Evolutionary conservation across 2,888 invertebrate genomes (phyloP).

Genomic region (Chloroclysta siterata): DNA sequence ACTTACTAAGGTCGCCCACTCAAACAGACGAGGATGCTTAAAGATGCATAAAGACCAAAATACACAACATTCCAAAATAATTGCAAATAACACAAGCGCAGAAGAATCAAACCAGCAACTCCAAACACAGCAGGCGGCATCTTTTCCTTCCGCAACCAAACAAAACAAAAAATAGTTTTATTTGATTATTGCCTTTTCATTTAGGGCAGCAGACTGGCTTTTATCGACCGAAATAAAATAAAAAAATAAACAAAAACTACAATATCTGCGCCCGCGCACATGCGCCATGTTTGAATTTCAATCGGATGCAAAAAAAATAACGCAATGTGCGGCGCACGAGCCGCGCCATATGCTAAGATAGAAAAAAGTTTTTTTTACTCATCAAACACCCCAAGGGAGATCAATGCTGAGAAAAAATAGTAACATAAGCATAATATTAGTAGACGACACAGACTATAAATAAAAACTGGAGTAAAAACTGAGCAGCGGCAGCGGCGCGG

Average conservation of each 20-base stretch:
- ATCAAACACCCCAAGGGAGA: conserved; percentile 74
- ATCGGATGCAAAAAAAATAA: conserved; percentile 83
- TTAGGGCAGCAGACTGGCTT: conserved; percentile 53
- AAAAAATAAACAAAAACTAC: conserved; percentile 64
- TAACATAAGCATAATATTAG: conserved; percentile 84
- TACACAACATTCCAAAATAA: not conserved
- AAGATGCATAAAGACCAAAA: not conserved
- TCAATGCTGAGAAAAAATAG: conserved; percentile 74
- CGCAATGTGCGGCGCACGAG: conserved; percentile 83
- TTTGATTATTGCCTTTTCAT: conserved; percentile 59
- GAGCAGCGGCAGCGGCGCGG: conserved; percentile 41
- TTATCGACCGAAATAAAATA: conserved; percentile 55
- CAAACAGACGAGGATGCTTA: too few relatives aligned
- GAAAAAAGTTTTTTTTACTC: conserved; percentile 73
- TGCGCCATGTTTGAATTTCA: conserved; percentile 77
- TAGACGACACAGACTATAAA: conserved; percentile 61
- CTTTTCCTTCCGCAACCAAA: conserved; percentile 23
- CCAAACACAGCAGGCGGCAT: conserved; percentile 16
- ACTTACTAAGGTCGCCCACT: too few relatives aligned
- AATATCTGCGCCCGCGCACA: conserved; percentile 69
- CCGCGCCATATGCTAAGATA: conserved; percentile 70
- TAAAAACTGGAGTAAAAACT: conserved; percentile 75
- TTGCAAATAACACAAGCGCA: conserved; percentile 2
- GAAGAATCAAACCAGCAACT: conserved; percentile 18
- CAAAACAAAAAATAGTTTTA: conserved; percentile 49